Evolutionary conservation across 2,113 vertebrate genomes (phyloP).

Genomic region (Uropsilus gracilis): DNA sequence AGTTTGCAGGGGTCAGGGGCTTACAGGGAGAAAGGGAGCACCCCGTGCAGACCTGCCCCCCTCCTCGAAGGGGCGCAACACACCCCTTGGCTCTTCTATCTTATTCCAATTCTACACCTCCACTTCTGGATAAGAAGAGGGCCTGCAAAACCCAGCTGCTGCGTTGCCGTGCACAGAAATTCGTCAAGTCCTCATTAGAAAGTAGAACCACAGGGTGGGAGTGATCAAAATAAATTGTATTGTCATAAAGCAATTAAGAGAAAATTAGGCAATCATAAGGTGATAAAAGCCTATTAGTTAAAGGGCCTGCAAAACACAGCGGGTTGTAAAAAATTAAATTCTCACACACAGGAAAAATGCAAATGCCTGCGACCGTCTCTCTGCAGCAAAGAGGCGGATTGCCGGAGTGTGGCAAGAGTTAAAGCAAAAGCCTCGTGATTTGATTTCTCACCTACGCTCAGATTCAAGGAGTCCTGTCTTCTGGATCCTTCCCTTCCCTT

Average conservation of each 20-base stretch:
- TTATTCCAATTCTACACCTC: neutral
- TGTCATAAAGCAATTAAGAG: conserved; percentile 82
- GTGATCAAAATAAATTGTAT: conserved; percentile 81
- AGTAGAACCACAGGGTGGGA: conserved; percentile 64
- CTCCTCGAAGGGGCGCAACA: neutral
- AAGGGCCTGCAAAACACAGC: conserved; percentile 80
- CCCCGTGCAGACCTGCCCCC: fast-evolving
- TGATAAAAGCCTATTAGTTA: conserved; percentile 84
- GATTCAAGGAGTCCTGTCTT: conserved; percentile 25
- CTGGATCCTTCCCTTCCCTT: neutral
- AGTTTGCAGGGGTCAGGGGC: fast-evolving
- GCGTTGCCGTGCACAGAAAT: neutral
- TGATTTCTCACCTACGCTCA: conserved; percentile 23
- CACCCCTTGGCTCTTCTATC: neutral
- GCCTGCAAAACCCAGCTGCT: neutral
- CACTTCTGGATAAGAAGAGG: neutral
- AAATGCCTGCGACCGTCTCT: conserved; percentile 73
- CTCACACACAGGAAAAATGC: conserved; percentile 75
- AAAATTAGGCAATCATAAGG: conserved; percentile 83
- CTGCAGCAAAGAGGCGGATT: conserved; percentile 64
- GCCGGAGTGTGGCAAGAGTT: conserved; percentile 64
- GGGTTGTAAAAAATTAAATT: conserved; percentile 82
- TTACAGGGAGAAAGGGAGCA: neutral
- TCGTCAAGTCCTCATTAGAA: conserved; percentile 67
- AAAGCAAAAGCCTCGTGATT: conserved; percentile 61